phyloP scores from a whole-genome alignment of 2,113 vertebrate species.

The Mormyrus lacerda region DNA sequence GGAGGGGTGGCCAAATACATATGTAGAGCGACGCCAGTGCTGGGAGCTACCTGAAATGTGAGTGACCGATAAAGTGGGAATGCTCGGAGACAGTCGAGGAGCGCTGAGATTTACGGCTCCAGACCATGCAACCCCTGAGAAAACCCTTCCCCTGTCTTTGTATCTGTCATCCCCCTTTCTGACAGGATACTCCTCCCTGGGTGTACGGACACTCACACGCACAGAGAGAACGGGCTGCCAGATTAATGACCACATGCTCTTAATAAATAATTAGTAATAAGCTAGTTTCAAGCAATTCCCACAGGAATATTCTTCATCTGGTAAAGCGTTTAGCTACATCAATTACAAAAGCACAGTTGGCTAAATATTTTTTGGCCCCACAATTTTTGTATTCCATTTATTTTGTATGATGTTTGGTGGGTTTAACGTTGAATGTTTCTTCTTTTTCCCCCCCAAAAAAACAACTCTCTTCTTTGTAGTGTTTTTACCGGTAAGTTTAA shows the following conservation, averaged over 20 bases:
- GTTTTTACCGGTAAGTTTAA: background rate
- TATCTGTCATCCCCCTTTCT: background rate
- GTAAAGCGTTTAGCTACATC: constrained; percentile 26
- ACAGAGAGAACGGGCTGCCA: background rate
- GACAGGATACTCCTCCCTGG: background rate
- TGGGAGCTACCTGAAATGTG: constrained; percentile 6
- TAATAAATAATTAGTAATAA: constrained; percentile 33
- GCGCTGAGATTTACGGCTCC: background rate
- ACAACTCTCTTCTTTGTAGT: background rate
- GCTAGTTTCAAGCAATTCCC: constrained; percentile 21
- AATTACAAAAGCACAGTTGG: constrained; percentile 16
- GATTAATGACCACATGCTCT: constrained; percentile 34
- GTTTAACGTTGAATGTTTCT: background rate
- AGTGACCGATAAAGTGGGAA: constrained; percentile 17
- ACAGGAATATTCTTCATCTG: background rate
- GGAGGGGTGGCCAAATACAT: constrained; percentile 8
- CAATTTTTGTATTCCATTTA: background rate
- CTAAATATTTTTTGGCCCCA: constrained; percentile 11
- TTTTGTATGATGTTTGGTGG: constrained; percentile 21
- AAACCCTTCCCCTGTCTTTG: background rate
- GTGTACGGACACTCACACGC: background rate
- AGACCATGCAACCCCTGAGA: background rate
- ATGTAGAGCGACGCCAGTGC: background rate
- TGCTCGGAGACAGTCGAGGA: background rate
- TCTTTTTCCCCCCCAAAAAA: background rate